Conservation (phyloP, 2,797 vertebrate genomes). For the Triplophysa yarkandensis region DNA sequence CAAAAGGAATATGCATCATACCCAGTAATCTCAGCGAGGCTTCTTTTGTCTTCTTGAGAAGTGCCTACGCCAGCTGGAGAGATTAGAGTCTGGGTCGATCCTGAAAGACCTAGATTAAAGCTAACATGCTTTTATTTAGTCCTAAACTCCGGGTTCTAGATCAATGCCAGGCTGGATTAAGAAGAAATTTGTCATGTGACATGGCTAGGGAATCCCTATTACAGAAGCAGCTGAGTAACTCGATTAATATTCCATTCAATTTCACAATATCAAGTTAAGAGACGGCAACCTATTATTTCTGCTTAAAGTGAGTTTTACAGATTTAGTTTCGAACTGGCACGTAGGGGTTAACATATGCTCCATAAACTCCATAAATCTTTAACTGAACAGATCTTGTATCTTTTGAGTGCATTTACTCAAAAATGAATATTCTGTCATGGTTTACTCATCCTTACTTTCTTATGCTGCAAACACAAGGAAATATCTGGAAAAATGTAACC, state of each 20-base stretch:
- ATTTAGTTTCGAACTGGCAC: neutral
- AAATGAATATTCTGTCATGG: too few relatives aligned
- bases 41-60: constrained; percentile 27
- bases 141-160: constrained; percentile 44
- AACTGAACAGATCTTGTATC: too few relatives aligned
- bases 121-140: constrained; percentile 51
- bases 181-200: constrained; percentile 31
- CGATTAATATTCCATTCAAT: constrained; percentile 35
- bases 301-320: neutral
- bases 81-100: constrained; percentile 37
- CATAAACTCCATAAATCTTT: too few relatives aligned
- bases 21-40: constrained; percentile 3
- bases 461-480: too few relatives aligned
- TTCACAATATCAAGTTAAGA: constrained; percentile 20
- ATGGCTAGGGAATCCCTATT: constrained; percentile 28
- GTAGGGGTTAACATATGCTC: neutral
- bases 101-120: constrained; percentile 42
- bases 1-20: constrained; percentile 25
- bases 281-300: neutral
- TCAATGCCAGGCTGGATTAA: constrained; percentile 47
- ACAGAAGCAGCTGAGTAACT: constrained; percentile 19
- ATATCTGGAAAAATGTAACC: too few relatives aligned
- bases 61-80: constrained; percentile 35
- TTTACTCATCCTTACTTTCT: too few relatives aligned
- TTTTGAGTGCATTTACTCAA: too few relatives aligned